Base-by-base conservation (phyloP, 2,113 vertebrate genomes). In the Silurus asotus region DNA sequence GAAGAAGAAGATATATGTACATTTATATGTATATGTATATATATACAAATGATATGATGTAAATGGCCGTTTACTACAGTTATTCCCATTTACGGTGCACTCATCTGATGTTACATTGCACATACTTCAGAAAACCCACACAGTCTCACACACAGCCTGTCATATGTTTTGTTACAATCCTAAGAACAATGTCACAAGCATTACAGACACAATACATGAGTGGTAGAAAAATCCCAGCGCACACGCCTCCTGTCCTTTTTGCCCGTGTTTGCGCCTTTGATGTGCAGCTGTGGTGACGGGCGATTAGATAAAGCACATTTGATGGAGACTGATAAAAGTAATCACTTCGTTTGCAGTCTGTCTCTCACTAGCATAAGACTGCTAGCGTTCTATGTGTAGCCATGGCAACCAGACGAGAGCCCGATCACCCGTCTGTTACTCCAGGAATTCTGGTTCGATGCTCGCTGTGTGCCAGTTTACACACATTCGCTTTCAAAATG, bases 241-340 rank as follows among this genome's bases (percentile, higher is more conserved):
- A 53, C 48, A 49, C 59, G 75, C 13, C 51, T 75, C 49, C 64
- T 88, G 11, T 76, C 64, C 78, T 85, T 87, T 8, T 87, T 8
- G 48, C 28, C 55, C 45, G 72, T 45, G 72, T 82, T 81, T 15
- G 65, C 56, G n/a, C n/a, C 84, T 88, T 90, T 91, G 89, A 89
- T 85, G 76, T 90, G 81, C 79, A 81, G 62, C 87, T 77, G 88
- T 88, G 88, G 25, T 86, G 49, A 48, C 25, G 61, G 19, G 58
- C 83, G 89, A 87, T 90, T 79, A 89, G 89, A 89, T 90, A 89
- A 88, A 87, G 72, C 86, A 83, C 64, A 84, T 91, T 88, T 92
- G 89, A 91, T 89, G 72, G 88, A 88, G 77, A 56, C 65, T 89
- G 90, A 91, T 90, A 87, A 90, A 88, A 84, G 87, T 88, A 88